Evolutionary conservation across 2,797 vertebrate species (phyloP), one percentile per base, ranked within the genome.

Genomic region (Glyptemys insculpta): DNA sequence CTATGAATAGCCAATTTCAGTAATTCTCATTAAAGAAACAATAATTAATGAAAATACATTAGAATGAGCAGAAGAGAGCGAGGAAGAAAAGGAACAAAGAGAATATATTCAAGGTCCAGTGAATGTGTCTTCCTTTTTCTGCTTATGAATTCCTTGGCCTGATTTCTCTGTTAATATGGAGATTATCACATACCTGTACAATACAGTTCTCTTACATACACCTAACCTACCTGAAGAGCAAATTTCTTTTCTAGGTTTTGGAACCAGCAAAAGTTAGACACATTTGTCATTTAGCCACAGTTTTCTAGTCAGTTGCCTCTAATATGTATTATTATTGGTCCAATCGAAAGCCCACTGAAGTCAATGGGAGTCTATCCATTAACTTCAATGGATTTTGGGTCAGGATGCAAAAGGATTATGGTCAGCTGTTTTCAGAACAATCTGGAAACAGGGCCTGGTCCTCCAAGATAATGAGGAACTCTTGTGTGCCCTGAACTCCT

Each of bases 1-100:
- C 44, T 87, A 21, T 25, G 11, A 79, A 83, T 12, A 88, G 47
- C 44, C 87, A 31, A 83, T 88, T 79, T 79, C 62, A 94, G 21
- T 87, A 65, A 92, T 72, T 94, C 23, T 8, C 44, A 93, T 52
- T 92, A 52, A 94, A 91, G 65, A 95, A 96, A 76, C 15, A 79
- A 31, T 72, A 92, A 92, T 84, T 84, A 92, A 80, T 87, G 85
- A 81, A 88, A 91, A 89, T 62, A 81, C 3, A 84, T 8, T n/a
- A 82, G 47, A 79, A 92, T 29, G 6, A 94, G 86, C 50, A 91
- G 44, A 94, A 87, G 31, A n/a, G 57, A 41, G n/a, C 89, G 52
- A 93, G 78, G 68, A 84, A 95, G 62, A 89, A 79, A 91, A 0
- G 50, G 79, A 81, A 52, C 29, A 76, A 89, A 57, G 12, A 85